Conservation (phyloP, 2,888 invertebrate genomes). For the Melieria picta region DNA sequence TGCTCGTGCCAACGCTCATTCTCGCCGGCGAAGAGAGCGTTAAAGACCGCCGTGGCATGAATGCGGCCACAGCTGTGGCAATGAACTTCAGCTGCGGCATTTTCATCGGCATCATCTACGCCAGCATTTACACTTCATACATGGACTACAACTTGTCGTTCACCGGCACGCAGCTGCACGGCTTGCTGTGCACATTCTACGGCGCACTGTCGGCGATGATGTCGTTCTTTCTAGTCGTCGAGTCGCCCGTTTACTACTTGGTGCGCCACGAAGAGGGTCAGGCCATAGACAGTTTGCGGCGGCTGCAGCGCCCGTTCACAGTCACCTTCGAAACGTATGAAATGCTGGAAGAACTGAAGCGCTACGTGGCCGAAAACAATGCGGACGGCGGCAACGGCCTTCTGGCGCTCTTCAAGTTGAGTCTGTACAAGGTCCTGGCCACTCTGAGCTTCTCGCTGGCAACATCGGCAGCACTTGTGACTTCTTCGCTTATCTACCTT, state of each 20-base stretch:
- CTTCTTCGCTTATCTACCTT: not conserved
- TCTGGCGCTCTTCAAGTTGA: slow-evolving; percentile 48
- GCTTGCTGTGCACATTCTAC: slow-evolving; percentile 45
- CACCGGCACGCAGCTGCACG: slow-evolving; percentile 47
- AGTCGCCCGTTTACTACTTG: slow-evolving; percentile 56
- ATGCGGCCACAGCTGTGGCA: slow-evolving; percentile 45
- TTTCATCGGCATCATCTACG: slow-evolving; percentile 49
- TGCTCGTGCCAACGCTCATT: slow-evolving; percentile 53
- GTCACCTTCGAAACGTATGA: slow-evolving; percentile 51
- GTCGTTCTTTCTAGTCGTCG: slow-evolving; percentile 45
- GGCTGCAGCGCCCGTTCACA: slow-evolving; percentile 49
- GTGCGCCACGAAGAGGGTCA: slow-evolving; percentile 48
- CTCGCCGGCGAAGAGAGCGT: slow-evolving; percentile 54
- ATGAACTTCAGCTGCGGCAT: slow-evolving; percentile 48
- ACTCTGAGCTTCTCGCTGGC: slow-evolving; percentile 44
- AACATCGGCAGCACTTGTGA: not conserved
- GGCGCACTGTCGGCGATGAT: slow-evolving; percentile 47
- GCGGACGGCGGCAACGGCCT: slow-evolving; percentile 44
- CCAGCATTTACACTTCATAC: slow-evolving; percentile 24
- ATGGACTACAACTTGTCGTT: slow-evolving; percentile 9
- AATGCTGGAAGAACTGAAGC: slow-evolving; percentile 55
- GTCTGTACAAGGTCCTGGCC: slow-evolving; percentile 48
- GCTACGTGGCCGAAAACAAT: slow-evolving; percentile 52
- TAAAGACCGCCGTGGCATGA: slow-evolving; percentile 48
- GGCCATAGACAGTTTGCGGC: slow-evolving; percentile 53